Conservation (phyloP, 1,140 invertebrate species). For the Lutraria rhynchaena region DNA sequence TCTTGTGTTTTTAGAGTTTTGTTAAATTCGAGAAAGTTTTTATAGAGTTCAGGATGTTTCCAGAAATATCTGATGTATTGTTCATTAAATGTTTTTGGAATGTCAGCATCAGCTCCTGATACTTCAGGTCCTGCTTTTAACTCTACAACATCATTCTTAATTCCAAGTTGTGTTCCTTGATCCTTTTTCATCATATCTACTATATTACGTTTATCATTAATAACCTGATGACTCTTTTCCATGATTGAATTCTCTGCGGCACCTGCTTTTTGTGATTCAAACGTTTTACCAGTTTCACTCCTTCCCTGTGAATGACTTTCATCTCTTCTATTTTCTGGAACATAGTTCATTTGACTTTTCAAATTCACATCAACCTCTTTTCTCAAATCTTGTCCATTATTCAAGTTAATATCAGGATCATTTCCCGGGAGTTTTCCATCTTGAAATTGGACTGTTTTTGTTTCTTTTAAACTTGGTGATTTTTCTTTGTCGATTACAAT, state of each 20-base stretch:
- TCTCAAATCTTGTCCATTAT: no score
- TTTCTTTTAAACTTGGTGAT: no score
- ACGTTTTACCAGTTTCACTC: background rate
- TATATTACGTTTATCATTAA: background rate
- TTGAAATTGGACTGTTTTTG: no score
- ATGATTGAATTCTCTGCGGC: background rate
- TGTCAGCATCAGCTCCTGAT: no score
- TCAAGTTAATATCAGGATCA: no score
- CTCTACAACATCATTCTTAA: no score
- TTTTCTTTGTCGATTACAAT: no score
- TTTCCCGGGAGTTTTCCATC: no score
- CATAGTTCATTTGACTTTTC: constrained; percentile 10
- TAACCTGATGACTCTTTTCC: background rate
- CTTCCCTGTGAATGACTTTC: background rate
- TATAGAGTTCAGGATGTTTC: constrained; percentile 15
- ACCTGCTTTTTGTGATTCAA: background rate
- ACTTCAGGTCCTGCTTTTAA: no score
- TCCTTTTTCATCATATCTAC: no score
- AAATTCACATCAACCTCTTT: background rate
- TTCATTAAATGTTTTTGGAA: constrained; percentile 28
- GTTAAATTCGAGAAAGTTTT: background rate
- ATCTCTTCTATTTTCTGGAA: background rate
- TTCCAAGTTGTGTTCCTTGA: no score
- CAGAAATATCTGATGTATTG: constrained; percentile 19
- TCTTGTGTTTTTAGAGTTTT: background rate